Conservation (phyloP, 2,797 vertebrate genomes). For the Manis crassicaudata region DNA sequence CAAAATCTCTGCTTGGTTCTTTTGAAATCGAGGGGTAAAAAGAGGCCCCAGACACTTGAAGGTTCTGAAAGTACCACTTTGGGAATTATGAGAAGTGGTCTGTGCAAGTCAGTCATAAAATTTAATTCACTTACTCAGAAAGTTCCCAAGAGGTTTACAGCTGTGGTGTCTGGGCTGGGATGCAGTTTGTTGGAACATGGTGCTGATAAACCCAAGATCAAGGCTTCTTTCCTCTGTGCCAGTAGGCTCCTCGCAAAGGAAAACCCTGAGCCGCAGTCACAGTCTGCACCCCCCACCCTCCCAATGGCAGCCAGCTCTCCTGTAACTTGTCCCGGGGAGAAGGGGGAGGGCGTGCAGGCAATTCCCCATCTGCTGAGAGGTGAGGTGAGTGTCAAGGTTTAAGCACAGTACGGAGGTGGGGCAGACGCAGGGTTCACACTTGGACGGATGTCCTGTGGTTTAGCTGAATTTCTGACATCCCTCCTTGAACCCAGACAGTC, state of each 20-base stretch:
- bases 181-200: background rate
- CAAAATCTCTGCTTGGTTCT: slow-evolving; percentile 26
- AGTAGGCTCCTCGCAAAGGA: background rate
- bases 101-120: background rate
- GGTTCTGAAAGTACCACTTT: background rate
- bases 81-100: background rate
- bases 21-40: background rate
- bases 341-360: background rate
- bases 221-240: background rate
- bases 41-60: background rate
- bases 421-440: background rate
- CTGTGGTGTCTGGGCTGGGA: background rate
- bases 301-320: background rate
- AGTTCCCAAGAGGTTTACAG: background rate
- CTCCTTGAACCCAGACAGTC: background rate
- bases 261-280: background rate
- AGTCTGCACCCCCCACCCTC: background rate
- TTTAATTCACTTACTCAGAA: background rate
- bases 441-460: background rate
- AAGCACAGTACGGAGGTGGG: background rate
- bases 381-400: background rate
- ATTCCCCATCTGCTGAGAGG: background rate
- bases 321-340: background rate
- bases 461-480: background rate
- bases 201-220: background rate